A percentile compares a stretch with the other conserved stretches of the same genome.
phyloP scores from a whole-genome alignment of 2,113 vertebrate genomes.

The Phocoena sinus region DNA sequence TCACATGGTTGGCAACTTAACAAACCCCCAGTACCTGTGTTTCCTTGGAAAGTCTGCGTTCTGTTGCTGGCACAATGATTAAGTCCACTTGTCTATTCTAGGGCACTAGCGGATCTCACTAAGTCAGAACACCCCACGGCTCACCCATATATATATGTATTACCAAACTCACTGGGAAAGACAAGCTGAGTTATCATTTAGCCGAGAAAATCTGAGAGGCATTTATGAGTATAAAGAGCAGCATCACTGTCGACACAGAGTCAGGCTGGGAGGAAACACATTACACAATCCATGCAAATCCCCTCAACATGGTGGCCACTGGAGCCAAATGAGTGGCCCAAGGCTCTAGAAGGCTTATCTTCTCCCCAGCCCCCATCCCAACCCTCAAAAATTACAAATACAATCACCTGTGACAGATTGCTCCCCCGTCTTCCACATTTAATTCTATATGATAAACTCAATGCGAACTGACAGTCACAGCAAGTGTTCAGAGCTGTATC shows the following conservation, averaged over 20 bases:
- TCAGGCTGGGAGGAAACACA: slow-evolving; percentile 44
- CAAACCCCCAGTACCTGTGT: slow-evolving; percentile 61
- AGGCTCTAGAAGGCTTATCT: slow-evolving; percentile 50
- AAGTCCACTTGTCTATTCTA: slow-evolving; percentile 92
- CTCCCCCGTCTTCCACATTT: slow-evolving; percentile 70
- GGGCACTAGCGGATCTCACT: slow-evolving; percentile 89
- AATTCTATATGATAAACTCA: slow-evolving; percentile 75
- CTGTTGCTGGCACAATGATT: slow-evolving; percentile 84
- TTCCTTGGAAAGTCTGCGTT: slow-evolving; percentile 85
- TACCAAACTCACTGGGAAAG: slow-evolving; percentile 85
- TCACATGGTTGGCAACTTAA: slow-evolving; percentile 58
- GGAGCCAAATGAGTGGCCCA: slow-evolving; percentile 42
- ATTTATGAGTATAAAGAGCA: slow-evolving; percentile 77
- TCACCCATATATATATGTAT: slow-evolving; percentile 86
- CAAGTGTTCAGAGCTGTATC: slow-evolving; percentile 73
- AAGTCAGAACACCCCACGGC: slow-evolving; percentile 87
- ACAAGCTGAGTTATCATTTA: slow-evolving; percentile 93
- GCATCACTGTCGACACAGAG: slow-evolving; percentile 42
- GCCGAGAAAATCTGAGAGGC: slow-evolving; percentile 78
- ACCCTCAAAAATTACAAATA: slow-evolving; percentile 63
- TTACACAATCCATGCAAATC: slow-evolving; percentile 47
- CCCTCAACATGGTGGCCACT: not conserved
- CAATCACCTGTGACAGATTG: slow-evolving; percentile 74
- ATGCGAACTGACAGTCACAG: slow-evolving; percentile 77
- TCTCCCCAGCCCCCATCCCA: slow-evolving; percentile 46